These are phyloP conservation scores for Melipona quadrifasciata DNA, from an alignment of 1,140 invertebrate species.

Conservation along the genomic window DNA sequence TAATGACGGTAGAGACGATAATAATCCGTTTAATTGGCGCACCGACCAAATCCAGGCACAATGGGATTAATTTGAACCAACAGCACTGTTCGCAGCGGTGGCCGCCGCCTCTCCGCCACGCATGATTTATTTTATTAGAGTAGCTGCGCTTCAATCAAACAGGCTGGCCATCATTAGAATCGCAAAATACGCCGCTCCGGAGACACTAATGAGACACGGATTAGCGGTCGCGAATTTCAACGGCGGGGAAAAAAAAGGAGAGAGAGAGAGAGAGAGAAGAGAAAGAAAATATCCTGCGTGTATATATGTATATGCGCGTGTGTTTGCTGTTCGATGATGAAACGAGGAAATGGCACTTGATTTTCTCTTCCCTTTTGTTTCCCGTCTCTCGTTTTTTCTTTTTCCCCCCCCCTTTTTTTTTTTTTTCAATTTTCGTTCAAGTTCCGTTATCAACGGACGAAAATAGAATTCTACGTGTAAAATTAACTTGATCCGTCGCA, in stretches of 20 bases:
- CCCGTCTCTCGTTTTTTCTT: background rate
- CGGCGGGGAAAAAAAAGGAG: background rate
- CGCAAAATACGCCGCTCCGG: slow-evolving; percentile 60
- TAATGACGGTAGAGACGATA: slow-evolving; percentile 70
- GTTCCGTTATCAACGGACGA: background rate
- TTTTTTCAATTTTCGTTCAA: background rate
- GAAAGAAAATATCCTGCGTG: background rate
- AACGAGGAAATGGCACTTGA: background rate
- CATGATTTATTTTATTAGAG: slow-evolving; percentile 72
- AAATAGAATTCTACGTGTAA: background rate
- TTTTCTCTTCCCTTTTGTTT: background rate
- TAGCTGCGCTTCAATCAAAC: slow-evolving; percentile 66
- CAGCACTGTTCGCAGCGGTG: slow-evolving; percentile 63
- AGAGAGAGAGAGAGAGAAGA: background rate
- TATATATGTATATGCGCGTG: too few species aligned
- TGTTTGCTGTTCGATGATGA: background rate
- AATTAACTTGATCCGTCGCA: background rate
- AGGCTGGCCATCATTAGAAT: slow-evolving; percentile 69
- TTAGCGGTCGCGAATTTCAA: slow-evolving; percentile 60
- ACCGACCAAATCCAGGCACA: slow-evolving; percentile 69
- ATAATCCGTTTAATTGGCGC: slow-evolving; percentile 71
- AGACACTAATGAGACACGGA: slow-evolving; percentile 64
- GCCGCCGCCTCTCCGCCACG: slow-evolving; percentile 55
- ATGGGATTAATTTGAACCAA: slow-evolving; percentile 71
- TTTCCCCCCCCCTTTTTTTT: background rate